These are phyloP conservation scores for Neodiprion lecontei DNA, from an alignment of 1,140 invertebrate genomes.

Conservation along the genomic window DNA sequence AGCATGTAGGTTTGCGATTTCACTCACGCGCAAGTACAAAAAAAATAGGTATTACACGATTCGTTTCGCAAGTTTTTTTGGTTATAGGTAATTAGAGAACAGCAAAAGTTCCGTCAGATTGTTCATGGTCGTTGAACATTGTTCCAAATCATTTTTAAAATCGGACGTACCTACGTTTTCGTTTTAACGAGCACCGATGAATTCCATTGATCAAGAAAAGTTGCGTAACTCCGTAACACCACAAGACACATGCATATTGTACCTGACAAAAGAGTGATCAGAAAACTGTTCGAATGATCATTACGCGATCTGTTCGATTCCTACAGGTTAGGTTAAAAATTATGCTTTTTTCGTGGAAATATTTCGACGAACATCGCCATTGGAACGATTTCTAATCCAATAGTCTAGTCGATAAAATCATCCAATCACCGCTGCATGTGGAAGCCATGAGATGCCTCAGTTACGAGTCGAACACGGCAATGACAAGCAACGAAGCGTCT, in stretches of 20 bases:
- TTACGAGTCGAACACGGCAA: neutral
- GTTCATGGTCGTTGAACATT: no score
- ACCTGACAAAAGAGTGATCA: constrained; percentile 59
- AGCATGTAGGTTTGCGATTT: no score
- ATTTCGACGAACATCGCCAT: constrained; percentile 77
- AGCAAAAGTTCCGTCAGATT: no score
- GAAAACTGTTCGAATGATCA: constrained; percentile 65
- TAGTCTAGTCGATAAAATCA: constrained; percentile 71
- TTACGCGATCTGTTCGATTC: constrained; percentile 61
- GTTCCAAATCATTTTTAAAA: constrained; percentile 64
- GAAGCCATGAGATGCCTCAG: constrained; percentile 60
- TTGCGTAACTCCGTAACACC: constrained; percentile 76
- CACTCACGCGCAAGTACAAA: no score
- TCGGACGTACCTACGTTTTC: constrained; percentile 80
- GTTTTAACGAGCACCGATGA: constrained; percentile 72
- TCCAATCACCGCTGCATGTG: constrained; percentile 66
- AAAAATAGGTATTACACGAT: no score
- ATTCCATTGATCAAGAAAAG: constrained; percentile 66
- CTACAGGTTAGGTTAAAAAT: no score
- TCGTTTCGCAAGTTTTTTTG: no score
- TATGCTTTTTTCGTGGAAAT: constrained; percentile 72
- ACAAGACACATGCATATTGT: no score
- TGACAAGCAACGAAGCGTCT: no score
- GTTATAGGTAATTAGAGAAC: no score
- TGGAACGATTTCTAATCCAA: constrained; percentile 74